Evolutionary conservation across 2,888 invertebrate species (phyloP).

Genomic region (Synergus laeviventris): DNA sequence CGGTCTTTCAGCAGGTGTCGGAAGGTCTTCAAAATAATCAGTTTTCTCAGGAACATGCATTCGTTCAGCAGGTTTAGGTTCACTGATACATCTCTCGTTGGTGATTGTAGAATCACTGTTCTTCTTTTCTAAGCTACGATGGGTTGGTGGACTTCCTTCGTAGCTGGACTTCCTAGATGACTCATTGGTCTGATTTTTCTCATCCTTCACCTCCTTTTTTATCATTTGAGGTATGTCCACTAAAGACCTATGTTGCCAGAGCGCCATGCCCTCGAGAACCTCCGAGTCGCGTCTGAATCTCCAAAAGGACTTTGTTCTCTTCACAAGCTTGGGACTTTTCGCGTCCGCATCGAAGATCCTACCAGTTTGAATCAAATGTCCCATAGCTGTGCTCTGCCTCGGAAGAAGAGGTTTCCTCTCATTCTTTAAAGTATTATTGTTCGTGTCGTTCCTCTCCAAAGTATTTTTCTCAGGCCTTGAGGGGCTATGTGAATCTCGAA

Average conservation of each 20-base stretch:
- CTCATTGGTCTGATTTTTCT: constrained; percentile 68
- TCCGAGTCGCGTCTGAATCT: constrained; percentile 86
- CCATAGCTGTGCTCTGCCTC: constrained; percentile 69
- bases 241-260: constrained; percentile 91
- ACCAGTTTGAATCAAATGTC: constrained; percentile 65
- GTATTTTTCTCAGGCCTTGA: constrained; percentile 50
- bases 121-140: constrained; percentile 61
- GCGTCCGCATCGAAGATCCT: constrained; percentile 78
- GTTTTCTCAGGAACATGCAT: constrained; percentile 69
- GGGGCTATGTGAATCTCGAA: constrained; percentile 45
- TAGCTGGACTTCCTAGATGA: constrained; percentile 58
- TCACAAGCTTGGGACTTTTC: constrained; percentile 78
- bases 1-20: constrained; percentile 73
- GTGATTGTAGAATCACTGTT: constrained; percentile 70
- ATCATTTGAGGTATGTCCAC: constrained; percentile 84
- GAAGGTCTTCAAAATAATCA: constrained; percentile 70
- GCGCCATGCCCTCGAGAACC: constrained; percentile 90
- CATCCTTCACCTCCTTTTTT: constrained; percentile 77
- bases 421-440: constrained; percentile 74
- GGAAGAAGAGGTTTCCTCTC: constrained; percentile 78
- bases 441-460: constrained; percentile 67
- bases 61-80: constrained; percentile 72
- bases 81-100: constrained; percentile 63
- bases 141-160: constrained; percentile 52
- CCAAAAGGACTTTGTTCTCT: constrained; percentile 92